phyloP scores from a whole-genome alignment of 2,797 vertebrate genomes.

The Anas bahamensis region DNA sequence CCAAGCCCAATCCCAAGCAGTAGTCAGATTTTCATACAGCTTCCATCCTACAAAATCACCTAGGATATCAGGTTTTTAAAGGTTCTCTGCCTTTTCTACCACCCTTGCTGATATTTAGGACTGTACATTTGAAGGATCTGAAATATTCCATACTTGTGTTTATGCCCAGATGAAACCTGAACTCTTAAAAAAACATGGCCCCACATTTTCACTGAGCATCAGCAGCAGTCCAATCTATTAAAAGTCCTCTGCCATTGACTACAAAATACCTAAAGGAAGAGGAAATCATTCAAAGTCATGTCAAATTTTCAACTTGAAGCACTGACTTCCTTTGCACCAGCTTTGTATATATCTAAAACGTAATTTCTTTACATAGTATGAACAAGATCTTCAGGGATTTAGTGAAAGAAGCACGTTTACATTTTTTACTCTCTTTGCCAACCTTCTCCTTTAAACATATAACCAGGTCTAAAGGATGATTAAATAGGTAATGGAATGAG shows the following conservation, averaged over 20 bases:
- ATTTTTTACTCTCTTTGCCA: slow-evolving; percentile 8
- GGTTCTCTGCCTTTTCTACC: not conserved
- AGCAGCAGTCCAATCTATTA: not conserved
- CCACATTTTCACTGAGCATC: not conserved
- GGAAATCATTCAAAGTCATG: not conserved
- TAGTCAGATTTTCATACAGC: not conserved
- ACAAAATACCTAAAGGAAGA: not conserved
- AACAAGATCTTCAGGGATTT: not conserved
- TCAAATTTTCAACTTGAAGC: not conserved
- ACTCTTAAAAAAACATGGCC: not conserved
- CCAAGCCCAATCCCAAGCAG: not conserved
- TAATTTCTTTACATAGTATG: not conserved
- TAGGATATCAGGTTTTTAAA: not conserved
- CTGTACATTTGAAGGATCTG: not conserved
- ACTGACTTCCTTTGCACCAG: not conserved
- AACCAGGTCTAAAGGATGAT: slow-evolving; percentile 32
- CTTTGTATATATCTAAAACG: not conserved
- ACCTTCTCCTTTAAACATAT: slow-evolving; percentile 16
- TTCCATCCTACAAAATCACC: not conserved
- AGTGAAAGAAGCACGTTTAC: not conserved
- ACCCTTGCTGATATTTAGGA: not conserved
- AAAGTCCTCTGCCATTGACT: not conserved
- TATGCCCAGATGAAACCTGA: not conserved
- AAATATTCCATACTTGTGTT: not conserved
- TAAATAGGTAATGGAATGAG: slow-evolving; percentile 28